Percentiles rank a stretch among this genome's conserved stretches.
phyloP scores from a whole-genome alignment of 2,888 invertebrate species.

The Globia sparganii region DNA sequence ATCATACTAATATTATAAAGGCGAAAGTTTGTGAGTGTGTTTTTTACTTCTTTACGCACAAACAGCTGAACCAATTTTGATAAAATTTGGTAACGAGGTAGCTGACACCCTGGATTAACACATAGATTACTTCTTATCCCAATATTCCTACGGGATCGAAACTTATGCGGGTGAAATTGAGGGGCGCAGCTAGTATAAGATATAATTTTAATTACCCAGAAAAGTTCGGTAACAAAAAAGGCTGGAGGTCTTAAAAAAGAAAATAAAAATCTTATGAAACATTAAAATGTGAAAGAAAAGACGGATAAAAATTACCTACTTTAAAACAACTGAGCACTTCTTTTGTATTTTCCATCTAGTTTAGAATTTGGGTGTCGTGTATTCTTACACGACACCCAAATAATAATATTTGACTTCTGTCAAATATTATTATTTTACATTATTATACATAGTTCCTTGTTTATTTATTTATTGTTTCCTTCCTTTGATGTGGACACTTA shows the following conservation, averaged over 20 bases:
- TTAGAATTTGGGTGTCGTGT: slow-evolving; percentile 12
- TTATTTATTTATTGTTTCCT: not conserved
- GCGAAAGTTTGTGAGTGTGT: too few relatives aligned
- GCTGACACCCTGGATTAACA: too few relatives aligned
- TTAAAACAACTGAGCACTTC: slow-evolving; percentile 16
- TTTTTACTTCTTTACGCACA: too few relatives aligned
- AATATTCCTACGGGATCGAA: too few relatives aligned
- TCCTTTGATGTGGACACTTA: not conserved
- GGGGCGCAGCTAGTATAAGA: too few relatives aligned
- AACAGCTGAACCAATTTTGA: too few relatives aligned
- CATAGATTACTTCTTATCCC: too few relatives aligned
- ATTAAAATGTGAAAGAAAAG: slow-evolving; percentile 20
- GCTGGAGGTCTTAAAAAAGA: slow-evolving; percentile 25
- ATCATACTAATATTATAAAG: too few relatives aligned
- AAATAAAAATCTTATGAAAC: slow-evolving; percentile 30
- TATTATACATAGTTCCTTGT: not conserved
- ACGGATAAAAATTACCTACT: not conserved
- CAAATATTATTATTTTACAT: not conserved
- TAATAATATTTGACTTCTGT: too few relatives aligned
- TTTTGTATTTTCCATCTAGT: slow-evolving; percentile 21
- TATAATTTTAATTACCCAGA: not conserved
- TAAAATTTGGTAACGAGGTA: too few relatives aligned
- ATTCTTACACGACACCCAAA: too few relatives aligned
- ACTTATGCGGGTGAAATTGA: too few relatives aligned
- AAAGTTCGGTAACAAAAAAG: slow-evolving; percentile 19